Percentiles rank a stretch among this genome's conserved stretches.
These are phyloP conservation scores for Rhagonycha fulva DNA, from an alignment of 2,888 invertebrate species.

Conservation along the genomic window DNA sequence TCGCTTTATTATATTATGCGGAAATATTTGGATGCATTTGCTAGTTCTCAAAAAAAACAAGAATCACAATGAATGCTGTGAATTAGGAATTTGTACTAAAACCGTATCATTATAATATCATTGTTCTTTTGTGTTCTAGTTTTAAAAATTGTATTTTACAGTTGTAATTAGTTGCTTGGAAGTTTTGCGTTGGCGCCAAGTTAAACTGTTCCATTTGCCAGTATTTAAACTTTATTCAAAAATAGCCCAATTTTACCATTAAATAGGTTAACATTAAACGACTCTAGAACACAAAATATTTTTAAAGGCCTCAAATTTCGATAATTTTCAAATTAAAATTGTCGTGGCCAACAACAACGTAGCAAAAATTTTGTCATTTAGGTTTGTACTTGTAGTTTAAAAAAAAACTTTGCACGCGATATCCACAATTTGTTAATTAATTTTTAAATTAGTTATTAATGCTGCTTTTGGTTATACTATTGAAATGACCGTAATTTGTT, in stretches of 20 bases:
- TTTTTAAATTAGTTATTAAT: background rate
- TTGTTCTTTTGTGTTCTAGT: background rate
- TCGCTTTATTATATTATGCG: background rate
- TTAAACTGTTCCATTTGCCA: background rate
- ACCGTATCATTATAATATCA: background rate
- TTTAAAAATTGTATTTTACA: background rate
- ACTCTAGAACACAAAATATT: background rate
- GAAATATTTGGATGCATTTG: background rate
- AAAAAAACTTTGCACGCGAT: background rate
- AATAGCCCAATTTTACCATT: background rate
- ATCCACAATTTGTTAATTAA: background rate
- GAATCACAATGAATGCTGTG: background rate
- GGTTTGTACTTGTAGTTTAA: background rate
- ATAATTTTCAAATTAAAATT: background rate
- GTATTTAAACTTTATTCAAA: background rate
- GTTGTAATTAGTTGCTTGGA: background rate
- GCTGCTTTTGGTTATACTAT: background rate
- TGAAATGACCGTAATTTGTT: background rate
- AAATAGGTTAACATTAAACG: conserved; percentile 1
- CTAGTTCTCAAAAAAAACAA: background rate
- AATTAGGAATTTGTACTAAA: background rate
- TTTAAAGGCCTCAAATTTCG: background rate
- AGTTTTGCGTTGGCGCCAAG: background rate
- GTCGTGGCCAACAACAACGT: background rate
- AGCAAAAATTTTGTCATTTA: background rate